phyloP scores from a whole-genome alignment of 2,888 invertebrate species.

The Mayetiola destructor region DNA sequence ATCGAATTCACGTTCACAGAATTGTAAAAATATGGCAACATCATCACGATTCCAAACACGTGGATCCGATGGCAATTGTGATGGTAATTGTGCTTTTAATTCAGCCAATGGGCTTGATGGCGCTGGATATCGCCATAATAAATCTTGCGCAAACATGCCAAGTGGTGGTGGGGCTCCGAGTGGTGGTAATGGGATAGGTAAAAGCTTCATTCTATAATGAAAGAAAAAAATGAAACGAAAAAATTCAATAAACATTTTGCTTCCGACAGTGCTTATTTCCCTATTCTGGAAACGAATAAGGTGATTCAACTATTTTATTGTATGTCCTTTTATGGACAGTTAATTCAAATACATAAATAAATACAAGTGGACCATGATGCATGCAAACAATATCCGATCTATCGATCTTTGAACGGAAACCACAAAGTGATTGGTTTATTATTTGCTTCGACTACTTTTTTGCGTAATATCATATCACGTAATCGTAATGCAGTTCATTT shows the following conservation, averaged over 20 bases:
- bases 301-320: no score
- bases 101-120: conserved; percentile 67
- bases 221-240: conserved; percentile 13
- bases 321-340: no score
- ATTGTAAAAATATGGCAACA: conserved; percentile 71
- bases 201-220: conserved; percentile 43
- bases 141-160: conserved; percentile 67
- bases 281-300: no score
- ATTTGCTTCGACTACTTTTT: no score
- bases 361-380: conserved; percentile 16
- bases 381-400: conserved; percentile 23
- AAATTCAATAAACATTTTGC: not conserved
- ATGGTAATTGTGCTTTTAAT: conserved; percentile 74
- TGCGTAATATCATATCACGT: no score
- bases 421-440: no score
- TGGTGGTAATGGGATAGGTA: conserved; percentile 54
- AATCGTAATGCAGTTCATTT: no score
- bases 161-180: conserved; percentile 59
- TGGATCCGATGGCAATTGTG: conserved; percentile 73
- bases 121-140: conserved; percentile 76
- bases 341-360: conserved; percentile 11
- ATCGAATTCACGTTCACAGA: conserved; percentile 87
- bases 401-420: conserved; percentile 25
- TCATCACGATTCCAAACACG: conserved; percentile 83
- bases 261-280: no score